Evolutionary conservation across 2,888 invertebrate species (phyloP).

Genomic region (Anaspis maculata): DNA sequence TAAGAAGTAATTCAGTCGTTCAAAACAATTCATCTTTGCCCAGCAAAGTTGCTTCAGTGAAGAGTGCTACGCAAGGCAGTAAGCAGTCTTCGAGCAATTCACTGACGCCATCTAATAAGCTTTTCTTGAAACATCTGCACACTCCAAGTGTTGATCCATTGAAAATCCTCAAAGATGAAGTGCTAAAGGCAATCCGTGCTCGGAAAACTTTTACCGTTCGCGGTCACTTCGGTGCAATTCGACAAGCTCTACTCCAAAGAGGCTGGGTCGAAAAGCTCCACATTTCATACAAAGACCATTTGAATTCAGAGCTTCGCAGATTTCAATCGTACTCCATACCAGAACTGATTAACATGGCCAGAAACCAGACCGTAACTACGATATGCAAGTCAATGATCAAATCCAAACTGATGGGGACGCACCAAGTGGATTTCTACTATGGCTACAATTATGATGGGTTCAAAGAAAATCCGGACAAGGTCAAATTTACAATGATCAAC

Average conservation of each 20-base stretch:
- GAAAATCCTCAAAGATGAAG: conserved; percentile 41
- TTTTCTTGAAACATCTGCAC: not conserved
- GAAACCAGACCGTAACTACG: conserved; percentile 27
- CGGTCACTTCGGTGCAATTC: conserved; percentile 47
- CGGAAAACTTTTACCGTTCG: conserved; percentile 50
- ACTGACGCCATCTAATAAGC: not conserved
- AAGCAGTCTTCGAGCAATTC: no score
- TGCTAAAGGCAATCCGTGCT: conserved; percentile 44
- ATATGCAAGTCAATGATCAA: conserved; percentile 39
- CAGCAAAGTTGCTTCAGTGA: no score
- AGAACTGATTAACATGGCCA: conserved; percentile 30
- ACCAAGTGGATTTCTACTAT: conserved; percentile 67
- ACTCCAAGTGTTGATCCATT: conserved; percentile 4
- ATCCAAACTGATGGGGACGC: conserved; percentile 53
- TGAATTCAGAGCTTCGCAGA: conserved; percentile 22
- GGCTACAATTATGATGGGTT: conserved; percentile 41
- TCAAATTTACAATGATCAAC: conserved; percentile 36
- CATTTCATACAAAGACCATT: conserved; percentile 33
- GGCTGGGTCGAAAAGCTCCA: conserved; percentile 70
- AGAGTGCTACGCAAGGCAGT: not conserved
- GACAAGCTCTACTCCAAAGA: conserved; percentile 52
- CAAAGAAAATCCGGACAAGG: conserved; percentile 29
- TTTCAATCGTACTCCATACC: conserved; percentile 22
- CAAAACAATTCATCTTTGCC: no score
- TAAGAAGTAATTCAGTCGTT: no score